Conservation (phyloP, 2,888 invertebrate species). For the Cheilosia impressa region DNA sequence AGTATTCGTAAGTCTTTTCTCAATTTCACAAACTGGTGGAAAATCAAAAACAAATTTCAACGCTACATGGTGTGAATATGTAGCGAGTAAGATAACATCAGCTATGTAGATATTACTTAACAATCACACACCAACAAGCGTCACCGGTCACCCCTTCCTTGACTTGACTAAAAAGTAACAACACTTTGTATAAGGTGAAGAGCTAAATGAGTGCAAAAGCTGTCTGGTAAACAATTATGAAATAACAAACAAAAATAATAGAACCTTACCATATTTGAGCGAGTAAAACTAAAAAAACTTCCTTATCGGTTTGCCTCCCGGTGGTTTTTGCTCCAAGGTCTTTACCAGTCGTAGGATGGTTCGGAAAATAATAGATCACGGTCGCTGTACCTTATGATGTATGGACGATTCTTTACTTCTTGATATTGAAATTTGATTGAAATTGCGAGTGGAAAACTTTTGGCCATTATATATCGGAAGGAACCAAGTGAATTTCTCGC, state of each 20-base stretch:
- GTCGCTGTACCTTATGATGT: slow-evolving; percentile 81
- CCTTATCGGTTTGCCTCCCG: slow-evolving; percentile 42
- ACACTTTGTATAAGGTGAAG: too few relatives aligned
- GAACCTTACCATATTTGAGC: slow-evolving; percentile 68
- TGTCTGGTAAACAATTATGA: too few relatives aligned
- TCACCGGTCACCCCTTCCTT: too few relatives aligned
- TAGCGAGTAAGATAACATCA: too few relatives aligned
- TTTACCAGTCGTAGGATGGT: slow-evolving; percentile 68
- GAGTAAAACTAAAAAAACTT: slow-evolving; percentile 39
- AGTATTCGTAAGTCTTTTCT: too few relatives aligned
- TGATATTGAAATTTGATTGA: slow-evolving; percentile 67
- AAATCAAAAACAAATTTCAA: too few relatives aligned
- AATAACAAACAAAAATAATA: background rate
- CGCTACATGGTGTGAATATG: too few relatives aligned
- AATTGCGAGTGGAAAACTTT: slow-evolving; percentile 61
- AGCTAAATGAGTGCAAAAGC: too few relatives aligned
- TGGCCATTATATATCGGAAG: slow-evolving; percentile 67
- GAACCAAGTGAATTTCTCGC: slow-evolving; percentile 55
- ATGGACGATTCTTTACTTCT: slow-evolving; percentile 78
- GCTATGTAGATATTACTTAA: too few relatives aligned
- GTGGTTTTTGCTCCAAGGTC: slow-evolving; percentile 43
- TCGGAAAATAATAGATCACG: slow-evolving; percentile 79
- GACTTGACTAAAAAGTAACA: too few relatives aligned
- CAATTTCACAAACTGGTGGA: too few relatives aligned
- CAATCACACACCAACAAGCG: too few relatives aligned